A percentile compares a stretch with the other conserved stretches of the same genome.
These are phyloP conservation scores for Cotesia congregata DNA, from an alignment of 2,888 invertebrate species.

Conservation along the genomic window DNA sequence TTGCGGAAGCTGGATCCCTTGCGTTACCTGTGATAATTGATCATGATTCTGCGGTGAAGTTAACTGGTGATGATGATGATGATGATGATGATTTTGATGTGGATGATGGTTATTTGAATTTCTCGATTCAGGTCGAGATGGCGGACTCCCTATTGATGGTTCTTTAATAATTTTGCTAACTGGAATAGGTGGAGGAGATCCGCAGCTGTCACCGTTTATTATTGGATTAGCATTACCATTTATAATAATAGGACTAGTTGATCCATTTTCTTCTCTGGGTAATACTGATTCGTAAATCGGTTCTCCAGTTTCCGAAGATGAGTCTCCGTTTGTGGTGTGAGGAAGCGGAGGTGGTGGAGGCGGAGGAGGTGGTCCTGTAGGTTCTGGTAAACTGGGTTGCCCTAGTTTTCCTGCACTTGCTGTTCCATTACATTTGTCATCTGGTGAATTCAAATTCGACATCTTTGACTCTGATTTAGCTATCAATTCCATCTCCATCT, in stretches of 20 bases:
- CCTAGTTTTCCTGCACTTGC: slow-evolving; percentile 67
- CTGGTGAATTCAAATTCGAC: slow-evolving; percentile 50
- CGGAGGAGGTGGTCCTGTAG: slow-evolving; percentile 82
- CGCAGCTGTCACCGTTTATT: slow-evolving; percentile 57
- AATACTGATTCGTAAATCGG: slow-evolving; percentile 90
- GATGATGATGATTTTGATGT: slow-evolving; percentile 45
- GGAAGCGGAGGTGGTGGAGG: slow-evolving; percentile 74
- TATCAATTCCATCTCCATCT: slow-evolving; percentile 73
- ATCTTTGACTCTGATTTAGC: slow-evolving; percentile 53
- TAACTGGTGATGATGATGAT: slow-evolving; percentile 52
- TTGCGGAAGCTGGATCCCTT: slow-evolving; percentile 47
- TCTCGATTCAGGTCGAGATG: slow-evolving; percentile 59
- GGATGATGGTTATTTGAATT: slow-evolving; percentile 54
- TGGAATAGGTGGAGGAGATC: slow-evolving; percentile 60
- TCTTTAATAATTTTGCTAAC: slow-evolving; percentile 61
- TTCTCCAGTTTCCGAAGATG: slow-evolving; percentile 72
- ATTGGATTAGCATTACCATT: slow-evolving; percentile 58
- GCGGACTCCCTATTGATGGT: slow-evolving; percentile 54
- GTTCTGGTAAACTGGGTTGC: slow-evolving; percentile 80
- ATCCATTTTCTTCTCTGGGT: slow-evolving; percentile 75
- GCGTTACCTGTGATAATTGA: slow-evolving; percentile 44
- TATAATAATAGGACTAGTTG: slow-evolving; percentile 58
- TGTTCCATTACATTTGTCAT: slow-evolving; percentile 55
- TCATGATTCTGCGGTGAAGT: slow-evolving; percentile 51
- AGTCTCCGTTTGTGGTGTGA: slow-evolving; percentile 49